A percentile compares a stretch with the other conserved stretches of the same genome.
Evolutionary conservation across 2,113 vertebrate species (phyloP).

Genomic region (Tetrao urogallus): DNA sequence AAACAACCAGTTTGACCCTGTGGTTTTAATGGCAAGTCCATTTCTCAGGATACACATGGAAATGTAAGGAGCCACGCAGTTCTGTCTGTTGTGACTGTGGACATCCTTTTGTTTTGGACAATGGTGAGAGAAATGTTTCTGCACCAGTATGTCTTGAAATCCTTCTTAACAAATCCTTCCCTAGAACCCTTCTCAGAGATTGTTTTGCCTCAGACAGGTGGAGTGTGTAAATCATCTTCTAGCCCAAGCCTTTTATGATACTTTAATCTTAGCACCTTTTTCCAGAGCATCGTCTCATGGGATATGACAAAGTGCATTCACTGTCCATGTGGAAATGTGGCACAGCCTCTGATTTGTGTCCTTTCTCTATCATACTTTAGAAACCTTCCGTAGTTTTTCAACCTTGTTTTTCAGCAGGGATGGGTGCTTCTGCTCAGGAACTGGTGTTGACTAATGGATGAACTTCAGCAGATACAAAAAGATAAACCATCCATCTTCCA

Average conservation of each 20-base stretch:
- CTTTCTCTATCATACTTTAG: not conserved
- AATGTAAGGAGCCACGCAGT: not conserved
- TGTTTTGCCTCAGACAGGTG: not conserved
- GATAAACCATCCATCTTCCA: not conserved
- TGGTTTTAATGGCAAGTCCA: not conserved
- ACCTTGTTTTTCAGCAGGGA: not conserved
- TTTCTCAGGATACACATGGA: not conserved
- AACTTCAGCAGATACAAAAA: not conserved
- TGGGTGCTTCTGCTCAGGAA: not conserved
- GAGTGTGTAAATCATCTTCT: not conserved
- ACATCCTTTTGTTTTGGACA: not conserved
- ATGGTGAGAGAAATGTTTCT: not conserved
- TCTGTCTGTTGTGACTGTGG: rapidly evolving
- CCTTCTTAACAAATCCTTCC: not conserved
- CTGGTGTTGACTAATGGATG: not conserved
- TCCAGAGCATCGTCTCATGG: not conserved
- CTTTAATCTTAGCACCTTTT: not conserved
- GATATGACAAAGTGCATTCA: not conserved
- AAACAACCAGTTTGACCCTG: not conserved
- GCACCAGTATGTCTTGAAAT: not conserved
- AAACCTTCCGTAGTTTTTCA: not conserved
- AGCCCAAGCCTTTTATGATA: not conserved
- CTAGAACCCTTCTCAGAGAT: not conserved
- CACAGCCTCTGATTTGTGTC: not conserved
- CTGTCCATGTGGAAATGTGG: not conserved